Base-by-base conservation (phyloP, 2,797 vertebrate species). In the Periparus ater region DNA sequence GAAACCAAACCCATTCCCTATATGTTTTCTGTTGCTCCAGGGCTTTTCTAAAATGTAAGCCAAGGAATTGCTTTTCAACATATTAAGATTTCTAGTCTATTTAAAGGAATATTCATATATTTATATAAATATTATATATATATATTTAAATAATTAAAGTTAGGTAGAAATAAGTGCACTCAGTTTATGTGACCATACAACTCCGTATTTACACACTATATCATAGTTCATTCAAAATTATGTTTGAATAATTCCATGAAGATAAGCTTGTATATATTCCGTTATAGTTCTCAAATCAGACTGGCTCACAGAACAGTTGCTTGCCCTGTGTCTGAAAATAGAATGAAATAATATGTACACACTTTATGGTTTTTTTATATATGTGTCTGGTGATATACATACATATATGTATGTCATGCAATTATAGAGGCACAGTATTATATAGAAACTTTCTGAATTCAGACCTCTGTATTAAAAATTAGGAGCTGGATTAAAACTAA, bases 1-100 rank as follows among this genome's bases (percentile, higher is more conserved):
- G 92, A 94, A 96, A 91, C 80, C 84, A 91, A 93, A 85, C 18
- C 36, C 61, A 83, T 77, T 96, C 93, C 91, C 87, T 65, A 0
- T 45, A 91, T 75, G 44, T 73, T 81, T 95, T 71, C 72, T 66
- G n/a, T 89, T 89, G 94, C 95, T 93, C 11, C 34, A 91, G 82
- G 93, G 91, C 72, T 88, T 83, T 91, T 79, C 34, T 68, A 77
- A 91, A 88, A 77, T 29, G 10, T 19, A 45, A 92, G 58, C 10
- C 61, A 88, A 85, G 54, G 62, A 96, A 74, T 48, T 80, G 68
- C 70, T 83, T 92, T 85, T 77, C 65, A 80, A 27, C 1, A 4
- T 42, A 65, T 8, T 42, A 83, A 40, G 45, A 79, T 50, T 91
- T 76, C 29, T 42, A 50, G 29, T 25, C 51, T 58, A 27, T 66